A percentile compares a stretch with the other conserved stretches of the same genome.
phyloP scores from a whole-genome alignment of 1,140 invertebrate genomes.

The Caenorhabditis brenneri region DNA sequence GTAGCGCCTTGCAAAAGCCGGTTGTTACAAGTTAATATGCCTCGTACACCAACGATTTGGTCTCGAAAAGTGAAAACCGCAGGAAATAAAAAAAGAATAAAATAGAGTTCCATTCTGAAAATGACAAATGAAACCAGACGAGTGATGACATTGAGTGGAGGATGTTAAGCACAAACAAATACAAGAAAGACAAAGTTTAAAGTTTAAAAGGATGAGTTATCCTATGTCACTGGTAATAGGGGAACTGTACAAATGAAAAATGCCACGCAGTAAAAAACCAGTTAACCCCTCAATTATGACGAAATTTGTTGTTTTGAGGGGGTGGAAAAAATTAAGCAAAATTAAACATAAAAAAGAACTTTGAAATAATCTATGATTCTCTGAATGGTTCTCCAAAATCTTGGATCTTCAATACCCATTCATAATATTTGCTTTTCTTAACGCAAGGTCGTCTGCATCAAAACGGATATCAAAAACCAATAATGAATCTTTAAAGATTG shows the following conservation, averaged over 20 bases:
- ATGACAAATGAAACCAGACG: background rate
- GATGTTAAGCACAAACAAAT: background rate
- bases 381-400: background rate
- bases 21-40: conserved; percentile 25
- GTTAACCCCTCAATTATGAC: background rate
- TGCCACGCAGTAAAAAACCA: background rate
- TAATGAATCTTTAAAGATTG: background rate
- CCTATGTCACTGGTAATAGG: background rate
- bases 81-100: background rate
- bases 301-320: background rate
- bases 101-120: background rate
- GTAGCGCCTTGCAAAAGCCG: conserved; percentile 40
- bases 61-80: background rate
- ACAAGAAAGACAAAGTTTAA: background rate
- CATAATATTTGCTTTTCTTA: background rate
- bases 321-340: background rate
- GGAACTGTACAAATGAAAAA: no score
- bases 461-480: background rate
- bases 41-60: conserved; percentile 43
- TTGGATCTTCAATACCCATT: background rate
- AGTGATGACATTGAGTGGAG: no score
- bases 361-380: conserved; percentile 5
- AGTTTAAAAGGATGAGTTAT: background rate
- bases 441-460: background rate
- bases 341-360: background rate